Percentiles rank a stretch among this genome's conserved stretches.
Conservation (phyloP, 1,140 invertebrate species). For the Cotesia typhae region DNA sequence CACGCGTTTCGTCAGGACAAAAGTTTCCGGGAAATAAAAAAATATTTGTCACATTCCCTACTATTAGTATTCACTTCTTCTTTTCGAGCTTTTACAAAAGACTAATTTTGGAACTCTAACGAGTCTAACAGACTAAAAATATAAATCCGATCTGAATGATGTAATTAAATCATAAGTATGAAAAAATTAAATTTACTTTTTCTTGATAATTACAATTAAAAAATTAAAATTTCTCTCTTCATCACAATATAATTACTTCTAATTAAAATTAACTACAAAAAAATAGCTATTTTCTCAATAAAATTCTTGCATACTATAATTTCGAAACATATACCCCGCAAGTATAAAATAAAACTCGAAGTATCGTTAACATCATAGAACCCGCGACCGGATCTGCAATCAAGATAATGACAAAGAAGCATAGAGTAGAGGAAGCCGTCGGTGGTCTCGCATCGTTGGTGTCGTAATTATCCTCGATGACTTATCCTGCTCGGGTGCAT, state of each 20-base stretch:
- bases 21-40: slow-evolving; percentile 8
- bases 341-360: not conserved
- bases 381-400: slow-evolving; percentile 7
- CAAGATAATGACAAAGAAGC: slow-evolving; percentile 25
- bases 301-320: no score
- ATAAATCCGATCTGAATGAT: not conserved
- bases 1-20: slow-evolving; percentile 27
- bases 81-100: slow-evolving; percentile 10
- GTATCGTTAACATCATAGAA: not conserved
- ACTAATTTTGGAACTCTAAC: slow-evolving; percentile 2
- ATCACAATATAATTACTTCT: no score
- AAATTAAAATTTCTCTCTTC: no score
- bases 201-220: no score
- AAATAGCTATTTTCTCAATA: no score
- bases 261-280: no score
- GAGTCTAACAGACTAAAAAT: not conserved
- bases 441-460: slow-evolving; percentile 45
- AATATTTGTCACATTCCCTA: slow-evolving; percentile 26
- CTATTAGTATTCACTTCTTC: slow-evolving; percentile 11
- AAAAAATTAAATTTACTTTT: no score
- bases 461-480: slow-evolving; percentile 57
- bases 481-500: slow-evolving; percentile 47
- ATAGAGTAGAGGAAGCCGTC: slow-evolving; percentile 33
- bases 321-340: not conserved
- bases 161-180: no score